Base-by-base conservation (phyloP, 2,113 vertebrate genomes). In the Lycocorax pyrrhopterus region DNA sequence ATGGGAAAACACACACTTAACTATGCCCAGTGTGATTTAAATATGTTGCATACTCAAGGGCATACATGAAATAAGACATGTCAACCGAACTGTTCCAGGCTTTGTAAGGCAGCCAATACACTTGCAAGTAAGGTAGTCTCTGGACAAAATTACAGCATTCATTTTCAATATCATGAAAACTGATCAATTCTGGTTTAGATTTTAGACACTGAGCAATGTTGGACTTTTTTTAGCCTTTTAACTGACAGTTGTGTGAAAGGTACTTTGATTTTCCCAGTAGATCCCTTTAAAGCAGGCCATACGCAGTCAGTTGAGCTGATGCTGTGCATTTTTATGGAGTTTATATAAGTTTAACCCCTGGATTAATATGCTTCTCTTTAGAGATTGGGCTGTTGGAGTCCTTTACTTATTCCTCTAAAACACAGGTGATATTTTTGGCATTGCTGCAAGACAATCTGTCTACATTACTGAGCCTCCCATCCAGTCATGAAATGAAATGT, bases 341-440 rank as follows among this genome's bases (percentile, higher is more conserved):
- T 66, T 27, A 73, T 79, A 43, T 53, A 75, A 53, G 4, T 93
- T 94, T 90, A 93, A 83, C 46, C 83, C 44, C 60, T 89, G 82
- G 55, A 79, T 84, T 95, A 82, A 69, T 62, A 73, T 83, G 29
- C 13, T 27, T 32, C 14, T 87, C 68, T 92, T 94, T 35, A 67
- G 63, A 91, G 46, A 84, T 22, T 22, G 26, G 25, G 6, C 18
- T 60, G 37, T 33, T 87, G 52, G 43, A 69, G 16, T 73, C 33
- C 46, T 87, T 74, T 41, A 32, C 27, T 89, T 84, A 73, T 30
- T 87, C 33, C 72, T 88, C 21, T 84, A 88, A 90, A 90, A 87
- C 30, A 63, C 39, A 90, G 82, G 93, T 80, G 51, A 80, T 87
- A 77, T 49, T 95, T 95, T 59, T 91, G 75, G 74, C 84, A 52